Conservation (phyloP, 2,113 vertebrate genomes). For the Saguinus imperator region DNA sequence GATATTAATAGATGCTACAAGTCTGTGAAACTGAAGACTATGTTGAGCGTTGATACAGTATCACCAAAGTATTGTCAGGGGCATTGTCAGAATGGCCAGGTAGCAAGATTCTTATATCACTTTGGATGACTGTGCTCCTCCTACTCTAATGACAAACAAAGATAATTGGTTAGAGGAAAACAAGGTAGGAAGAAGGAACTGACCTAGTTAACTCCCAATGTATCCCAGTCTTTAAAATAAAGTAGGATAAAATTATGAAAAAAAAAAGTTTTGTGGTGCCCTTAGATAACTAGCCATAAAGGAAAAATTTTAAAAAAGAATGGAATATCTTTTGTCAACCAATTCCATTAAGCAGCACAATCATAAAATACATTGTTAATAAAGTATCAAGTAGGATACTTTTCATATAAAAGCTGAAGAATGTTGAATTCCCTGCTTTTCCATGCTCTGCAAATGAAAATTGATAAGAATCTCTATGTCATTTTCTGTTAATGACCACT, state of each 20-base stretch:
- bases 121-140: background rate
- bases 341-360: background rate
- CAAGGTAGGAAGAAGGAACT: background rate
- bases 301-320: background rate
- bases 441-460: background rate
- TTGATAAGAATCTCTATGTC: background rate
- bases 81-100: background rate
- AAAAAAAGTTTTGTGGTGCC: background rate
- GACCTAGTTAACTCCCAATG: background rate
- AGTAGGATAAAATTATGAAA: background rate
- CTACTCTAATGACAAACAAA: background rate
- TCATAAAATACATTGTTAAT: background rate
- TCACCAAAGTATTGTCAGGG: background rate
- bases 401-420: background rate
- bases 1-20: background rate
- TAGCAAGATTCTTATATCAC: background rate
- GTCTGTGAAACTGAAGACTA: background rate
- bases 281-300: background rate
- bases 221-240: background rate
- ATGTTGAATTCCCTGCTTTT: background rate
- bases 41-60: background rate
- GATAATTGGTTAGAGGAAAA: background rate
- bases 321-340: background rate
- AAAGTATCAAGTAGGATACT: background rate
- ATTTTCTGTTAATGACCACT: background rate